Conservation (phyloP, 2,113 vertebrate genomes). For the Nothocercus nigrocapillus region DNA sequence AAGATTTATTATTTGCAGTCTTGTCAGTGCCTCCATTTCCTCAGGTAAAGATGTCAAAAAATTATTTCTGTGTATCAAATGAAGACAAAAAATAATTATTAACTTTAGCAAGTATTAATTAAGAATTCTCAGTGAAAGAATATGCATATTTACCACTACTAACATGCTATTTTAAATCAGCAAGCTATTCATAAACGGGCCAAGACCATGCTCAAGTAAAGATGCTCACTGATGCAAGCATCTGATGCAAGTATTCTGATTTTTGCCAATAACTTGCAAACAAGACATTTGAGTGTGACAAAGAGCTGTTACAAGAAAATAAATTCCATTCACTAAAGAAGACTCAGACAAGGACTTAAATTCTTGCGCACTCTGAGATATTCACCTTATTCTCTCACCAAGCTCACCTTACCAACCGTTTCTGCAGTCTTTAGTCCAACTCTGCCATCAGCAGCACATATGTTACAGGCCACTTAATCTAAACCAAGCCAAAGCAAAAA, state of each 20-base stretch:
- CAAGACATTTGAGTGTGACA: not conserved
- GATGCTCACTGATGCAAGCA: not conserved
- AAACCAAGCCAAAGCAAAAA: not conserved
- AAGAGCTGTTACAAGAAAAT: not conserved
- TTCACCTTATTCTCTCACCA: not conserved
- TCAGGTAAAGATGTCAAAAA: slow-evolving; percentile 86
- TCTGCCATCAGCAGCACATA: not conserved
- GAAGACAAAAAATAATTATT: slow-evolving; percentile 13
- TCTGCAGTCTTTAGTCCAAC: not conserved
- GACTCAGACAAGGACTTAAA: not conserved
- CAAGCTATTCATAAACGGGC: rapidly evolving
- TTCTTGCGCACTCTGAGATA: not conserved
- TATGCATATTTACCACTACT: not conserved
- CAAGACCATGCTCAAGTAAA: not conserved
- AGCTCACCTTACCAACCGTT: not conserved
- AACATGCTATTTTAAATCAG: not conserved
- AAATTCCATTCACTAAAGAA: not conserved
- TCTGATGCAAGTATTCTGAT: too few species aligned
- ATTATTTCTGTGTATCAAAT: slow-evolving; percentile 86
- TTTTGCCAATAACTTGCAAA: not conserved
- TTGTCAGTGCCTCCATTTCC: slow-evolving; percentile 84
- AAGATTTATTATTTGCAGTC: slow-evolving; percentile 85
- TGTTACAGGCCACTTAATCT: not conserved
- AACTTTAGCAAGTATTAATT: not conserved
- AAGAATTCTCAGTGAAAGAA: not conserved